phyloP scores from a whole-genome alignment of 2,888 invertebrate species.

The Myopa tessellatipennis region DNA sequence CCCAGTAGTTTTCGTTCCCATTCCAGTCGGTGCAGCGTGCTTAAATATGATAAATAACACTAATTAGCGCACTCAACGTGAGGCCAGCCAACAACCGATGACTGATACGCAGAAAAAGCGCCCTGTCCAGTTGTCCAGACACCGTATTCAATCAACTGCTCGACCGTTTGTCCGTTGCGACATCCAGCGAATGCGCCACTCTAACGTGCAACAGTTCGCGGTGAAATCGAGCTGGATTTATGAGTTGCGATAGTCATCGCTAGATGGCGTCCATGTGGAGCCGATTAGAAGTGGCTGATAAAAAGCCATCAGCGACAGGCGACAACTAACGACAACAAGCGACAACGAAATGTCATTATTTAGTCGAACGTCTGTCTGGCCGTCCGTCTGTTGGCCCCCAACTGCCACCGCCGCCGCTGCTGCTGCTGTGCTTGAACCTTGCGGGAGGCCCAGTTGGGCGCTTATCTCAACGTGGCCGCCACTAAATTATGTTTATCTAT shows the following conservation, averaged over 20 bases:
- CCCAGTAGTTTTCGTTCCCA: neutral
- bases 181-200: neutral
- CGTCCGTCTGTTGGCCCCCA: constrained; percentile 9
- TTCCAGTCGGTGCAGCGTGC: neutral
- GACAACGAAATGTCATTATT: constrained; percentile 44
- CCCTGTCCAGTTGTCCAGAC: constrained; percentile 6
- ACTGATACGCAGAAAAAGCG: neutral
- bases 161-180: neutral
- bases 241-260: constrained; percentile 23
- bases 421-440: neutral
- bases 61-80: constrained; percentile 30
- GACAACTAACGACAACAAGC: constrained; percentile 42
- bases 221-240: constrained; percentile 25
- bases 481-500: constrained; percentile 40
- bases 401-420: neutral
- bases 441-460: constrained; percentile 12
- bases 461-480: constrained; percentile 34
- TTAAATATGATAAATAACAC: constrained; percentile 29
- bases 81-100: neutral
- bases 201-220: constrained; percentile 36
- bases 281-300: constrained; percentile 32
- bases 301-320: constrained; percentile 36
- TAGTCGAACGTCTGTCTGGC: constrained; percentile 20
- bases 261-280: constrained; percentile 19
- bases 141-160: constrained; percentile 8